phyloP scores from a whole-genome alignment of 1,140 invertebrate genomes.

The Ganaspis sp. region DNA sequence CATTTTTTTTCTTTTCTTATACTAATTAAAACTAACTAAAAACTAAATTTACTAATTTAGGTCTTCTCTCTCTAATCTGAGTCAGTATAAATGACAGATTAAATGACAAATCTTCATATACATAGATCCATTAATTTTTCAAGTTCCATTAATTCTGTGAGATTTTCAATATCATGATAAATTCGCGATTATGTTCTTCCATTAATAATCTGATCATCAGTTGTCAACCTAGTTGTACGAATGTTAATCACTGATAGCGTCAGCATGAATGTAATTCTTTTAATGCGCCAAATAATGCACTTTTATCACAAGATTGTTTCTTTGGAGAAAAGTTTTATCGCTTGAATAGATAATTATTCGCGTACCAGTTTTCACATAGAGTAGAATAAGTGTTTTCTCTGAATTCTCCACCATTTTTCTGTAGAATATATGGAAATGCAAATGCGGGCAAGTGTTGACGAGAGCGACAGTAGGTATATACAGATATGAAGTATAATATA shows the following conservation, averaged over 20 bases:
- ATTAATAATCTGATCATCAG: neutral
- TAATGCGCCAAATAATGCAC: neutral
- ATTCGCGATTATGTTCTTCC: neutral
- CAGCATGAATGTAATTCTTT: neutral
- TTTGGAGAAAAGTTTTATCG: conserved; percentile 1
- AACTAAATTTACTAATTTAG: no score
- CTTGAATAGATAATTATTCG: neutral
- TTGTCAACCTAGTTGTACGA: neutral
- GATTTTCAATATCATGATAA: no score
- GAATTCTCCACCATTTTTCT: conserved; percentile 11
- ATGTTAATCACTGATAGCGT: neutral
- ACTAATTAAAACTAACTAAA: no score
- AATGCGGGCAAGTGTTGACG: neutral
- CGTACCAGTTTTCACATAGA: neutral
- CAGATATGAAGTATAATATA: neutral
- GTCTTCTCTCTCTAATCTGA: no score
- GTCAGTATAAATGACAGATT: no score
- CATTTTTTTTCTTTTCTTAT: no score
- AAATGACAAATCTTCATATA: no score
- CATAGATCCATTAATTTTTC: no score
- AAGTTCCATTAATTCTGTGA: no score
- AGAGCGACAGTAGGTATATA: neutral
- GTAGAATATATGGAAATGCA: neutral
- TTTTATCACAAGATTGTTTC: neutral
- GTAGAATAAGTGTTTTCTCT: conserved; percentile 14